phyloP scores from a whole-genome alignment of 2,888 invertebrate species.

The Lochmaea crataegi region DNA sequence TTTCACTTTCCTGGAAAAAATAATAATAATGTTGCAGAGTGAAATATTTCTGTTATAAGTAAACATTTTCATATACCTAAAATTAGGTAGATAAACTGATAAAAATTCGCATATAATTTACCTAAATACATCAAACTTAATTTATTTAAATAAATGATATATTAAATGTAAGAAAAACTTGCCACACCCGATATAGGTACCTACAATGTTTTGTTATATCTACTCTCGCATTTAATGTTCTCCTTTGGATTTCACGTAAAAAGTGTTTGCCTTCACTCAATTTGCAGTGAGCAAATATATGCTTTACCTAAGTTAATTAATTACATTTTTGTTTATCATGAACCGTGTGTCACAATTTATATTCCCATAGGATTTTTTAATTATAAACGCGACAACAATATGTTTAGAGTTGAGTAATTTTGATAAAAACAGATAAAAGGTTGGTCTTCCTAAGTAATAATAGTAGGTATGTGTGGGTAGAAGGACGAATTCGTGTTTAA shows the following conservation, averaged over 20 bases:
- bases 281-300: conserved; percentile 32
- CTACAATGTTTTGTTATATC: too few species aligned
- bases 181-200: too few species aligned
- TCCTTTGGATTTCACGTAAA: background rate
- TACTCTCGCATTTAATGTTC: too few species aligned
- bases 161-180: too few species aligned
- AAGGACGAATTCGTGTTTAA: conserved; percentile 1
- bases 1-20: too few species aligned
- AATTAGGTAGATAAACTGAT: too few species aligned
- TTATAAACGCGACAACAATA: conserved; percentile 29
- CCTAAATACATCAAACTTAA: too few species aligned
- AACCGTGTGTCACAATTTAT: conserved; percentile 20
- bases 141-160: too few species aligned
- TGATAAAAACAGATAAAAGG: conserved; percentile 25
- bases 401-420: conserved; percentile 23
- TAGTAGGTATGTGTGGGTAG: background rate
- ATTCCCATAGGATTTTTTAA: conserved; percentile 29
- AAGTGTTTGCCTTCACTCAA: conserved; percentile 17
- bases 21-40: too few species aligned
- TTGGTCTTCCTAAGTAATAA: conserved; percentile 8
- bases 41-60: too few species aligned
- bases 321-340: conserved; percentile 37
- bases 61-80: too few species aligned
- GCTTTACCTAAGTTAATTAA: conserved; percentile 33
- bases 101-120: too few species aligned